phyloP scores from a whole-genome alignment of 2,888 invertebrate genomes.

The Melanotus villosus region DNA sequence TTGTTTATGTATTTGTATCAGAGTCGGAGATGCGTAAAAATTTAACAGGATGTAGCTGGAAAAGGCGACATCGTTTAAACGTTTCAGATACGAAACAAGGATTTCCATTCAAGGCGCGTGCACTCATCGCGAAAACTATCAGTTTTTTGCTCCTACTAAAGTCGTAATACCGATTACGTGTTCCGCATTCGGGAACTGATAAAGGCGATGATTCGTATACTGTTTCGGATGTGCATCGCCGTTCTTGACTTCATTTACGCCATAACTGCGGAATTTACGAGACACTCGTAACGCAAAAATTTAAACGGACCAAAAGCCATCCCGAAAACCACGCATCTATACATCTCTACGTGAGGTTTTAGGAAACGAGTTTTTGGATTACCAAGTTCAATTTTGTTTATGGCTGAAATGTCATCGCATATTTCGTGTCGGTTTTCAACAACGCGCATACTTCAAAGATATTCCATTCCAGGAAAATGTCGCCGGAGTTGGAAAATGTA shows the following conservation, averaged over 20 bases:
- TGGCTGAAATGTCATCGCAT: conserved; percentile 35
- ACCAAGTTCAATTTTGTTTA: conserved; percentile 39
- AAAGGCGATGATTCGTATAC: conserved; percentile 43
- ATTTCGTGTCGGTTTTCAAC: conserved; percentile 26
- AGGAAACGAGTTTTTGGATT: conserved; percentile 25
- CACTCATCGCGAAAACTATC: conserved; percentile 53
- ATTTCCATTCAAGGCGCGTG: conserved; percentile 52
- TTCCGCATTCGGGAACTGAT: conserved; percentile 41
- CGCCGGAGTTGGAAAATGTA: conserved; percentile 37
- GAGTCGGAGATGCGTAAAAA: conserved; percentile 37
- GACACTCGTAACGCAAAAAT: conserved; percentile 19
- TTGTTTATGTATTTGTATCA: conserved; percentile 40
- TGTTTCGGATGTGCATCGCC: conserved; percentile 37
- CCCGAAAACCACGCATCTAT: not conserved
- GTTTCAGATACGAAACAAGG: conserved; percentile 30
- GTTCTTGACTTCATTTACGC: conserved; percentile 32
- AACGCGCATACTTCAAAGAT: conserved; percentile 32
- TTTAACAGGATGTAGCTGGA: conserved; percentile 37
- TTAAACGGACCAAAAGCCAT: conserved; percentile 5
- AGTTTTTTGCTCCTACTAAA: conserved; percentile 52
- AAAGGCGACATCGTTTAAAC: conserved; percentile 29
- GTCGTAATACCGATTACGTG: conserved; percentile 54
- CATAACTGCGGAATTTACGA: conserved; percentile 31
- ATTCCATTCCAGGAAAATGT: conserved; percentile 39
- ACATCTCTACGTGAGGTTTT: conserved; percentile 24